phyloP scores from a whole-genome alignment of 2,888 invertebrate genomes.

The Gryllus longicercus region DNA sequence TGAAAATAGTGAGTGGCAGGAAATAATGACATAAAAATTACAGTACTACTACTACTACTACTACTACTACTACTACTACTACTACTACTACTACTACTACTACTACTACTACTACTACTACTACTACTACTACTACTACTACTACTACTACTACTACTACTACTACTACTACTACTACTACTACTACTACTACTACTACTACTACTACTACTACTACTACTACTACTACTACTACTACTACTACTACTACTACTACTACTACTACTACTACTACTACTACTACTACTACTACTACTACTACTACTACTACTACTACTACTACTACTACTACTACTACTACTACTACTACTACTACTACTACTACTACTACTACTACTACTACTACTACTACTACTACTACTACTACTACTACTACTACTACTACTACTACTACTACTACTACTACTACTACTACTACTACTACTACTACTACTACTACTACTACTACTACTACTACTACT shows the following conservation, averaged over 20 bases:
- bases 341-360: slow-evolving; percentile 28
- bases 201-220: slow-evolving; percentile 26
- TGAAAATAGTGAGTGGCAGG: no score
- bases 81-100: slow-evolving; percentile 24
- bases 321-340: slow-evolving; percentile 28
- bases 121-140: slow-evolving; percentile 25
- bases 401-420: slow-evolving; percentile 28
- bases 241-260: slow-evolving; percentile 27
- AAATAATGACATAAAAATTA: no score
- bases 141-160: slow-evolving; percentile 27
- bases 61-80: slow-evolving; percentile 25
- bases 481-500: slow-evolving; percentile 28
- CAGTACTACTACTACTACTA: slow-evolving; percentile 25
- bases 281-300: slow-evolving; percentile 28
- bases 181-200: slow-evolving; percentile 25
- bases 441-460: slow-evolving; percentile 28
- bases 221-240: slow-evolving; percentile 26
- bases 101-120: slow-evolving; percentile 24
- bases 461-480: slow-evolving; percentile 28
- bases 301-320: slow-evolving; percentile 28
- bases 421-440: slow-evolving; percentile 28
- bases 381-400: slow-evolving; percentile 28
- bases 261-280: slow-evolving; percentile 28
- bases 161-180: slow-evolving; percentile 25
- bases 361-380: slow-evolving; percentile 28